phyloP scores from a whole-genome alignment of 2,797 vertebrate species.

The Eutrigla gurnardus region DNA sequence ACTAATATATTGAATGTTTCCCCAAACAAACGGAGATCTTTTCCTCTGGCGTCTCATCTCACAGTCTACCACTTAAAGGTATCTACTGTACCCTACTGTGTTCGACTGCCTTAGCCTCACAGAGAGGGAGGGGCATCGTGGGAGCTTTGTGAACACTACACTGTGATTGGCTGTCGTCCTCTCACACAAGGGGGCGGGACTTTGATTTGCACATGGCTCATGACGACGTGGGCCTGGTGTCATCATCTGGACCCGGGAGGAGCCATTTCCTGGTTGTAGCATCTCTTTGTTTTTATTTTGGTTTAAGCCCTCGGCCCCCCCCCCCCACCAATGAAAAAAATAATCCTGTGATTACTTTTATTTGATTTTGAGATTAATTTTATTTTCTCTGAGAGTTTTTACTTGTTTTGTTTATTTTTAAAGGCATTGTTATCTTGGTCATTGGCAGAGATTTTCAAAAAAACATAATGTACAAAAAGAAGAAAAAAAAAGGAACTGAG shows the following conservation, averaged over 20 bases:
- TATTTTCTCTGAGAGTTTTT: conserved; percentile 66
- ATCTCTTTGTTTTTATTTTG: conserved; percentile 70
- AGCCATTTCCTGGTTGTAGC: conserved; percentile 77
- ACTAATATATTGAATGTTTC: conserved; percentile 9
- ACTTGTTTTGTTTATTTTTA: conserved; percentile 65
- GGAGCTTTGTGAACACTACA: conserved; percentile 82
- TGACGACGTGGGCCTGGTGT: conserved; percentile 25
- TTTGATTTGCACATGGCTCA: conserved; percentile 41
- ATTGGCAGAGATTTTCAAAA: conserved; percentile 71
- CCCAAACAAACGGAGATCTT: conserved; percentile 55
- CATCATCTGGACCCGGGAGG: conserved; percentile 47
- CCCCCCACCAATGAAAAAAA: conserved; percentile 27
- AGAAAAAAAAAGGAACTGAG: conserved; percentile 50
- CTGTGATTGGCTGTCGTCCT: conserved; percentile 80
- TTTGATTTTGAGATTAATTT: conserved; percentile 66
- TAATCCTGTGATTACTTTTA: conserved; percentile 47
- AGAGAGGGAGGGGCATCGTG: conserved; percentile 81
- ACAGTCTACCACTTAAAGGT: conserved; percentile 52
- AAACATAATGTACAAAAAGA: conserved; percentile 44
- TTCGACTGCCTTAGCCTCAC: conserved; percentile 83
- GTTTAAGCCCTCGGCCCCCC: conserved; percentile 49
- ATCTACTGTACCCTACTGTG: conserved; percentile 73
- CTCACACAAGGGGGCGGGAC: conserved; percentile 48
- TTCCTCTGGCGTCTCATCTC: conserved; percentile 64
- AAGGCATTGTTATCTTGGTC: conserved; percentile 67